Base-by-base conservation (phyloP, 2,888 invertebrate species). In the Ormyrus pomaceus region DNA sequence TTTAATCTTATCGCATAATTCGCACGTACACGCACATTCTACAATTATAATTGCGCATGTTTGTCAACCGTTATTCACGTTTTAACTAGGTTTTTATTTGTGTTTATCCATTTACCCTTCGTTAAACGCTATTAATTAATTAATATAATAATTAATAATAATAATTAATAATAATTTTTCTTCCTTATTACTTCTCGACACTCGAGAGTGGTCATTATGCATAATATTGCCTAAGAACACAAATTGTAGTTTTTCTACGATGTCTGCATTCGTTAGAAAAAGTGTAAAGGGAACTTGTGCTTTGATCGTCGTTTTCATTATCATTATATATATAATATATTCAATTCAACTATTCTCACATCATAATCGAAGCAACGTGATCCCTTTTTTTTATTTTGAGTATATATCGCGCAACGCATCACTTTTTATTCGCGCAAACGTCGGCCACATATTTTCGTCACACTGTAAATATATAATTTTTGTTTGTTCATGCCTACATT, bases 201-300 rank as follows among this genome's bases (percentile, higher is more conserved):
- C 9, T 70, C 75, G 78, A 72, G 50, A 72, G 48, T 75, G 70
- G 70, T 79, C 79, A 70, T 82, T 77, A 79, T 82, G 71, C 76
- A 65, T 79, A 81, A 82, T 82, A 82, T 82, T 80, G 81, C 80
- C 80, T 83, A 83, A 79, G 79, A 83, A 82, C 82, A 80, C 81
- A 83, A 83, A 82, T 81, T 81, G 81, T 82, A 81, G 72, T 82
- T 83, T 78, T 82, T 78, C 77, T 80, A 71, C 79, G 58, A 82
- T 79, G 77, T 81, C 74, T 81, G 82, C 80, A 84, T 85, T 75
- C 73, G 83, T 86, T 86, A 86, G 86, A 86, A 87, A 86, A 87
- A 84, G 80, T 83, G 84, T 84, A 84, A 86, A 85, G 84, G 85
- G 84, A 86, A 85, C 82, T 82, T 84, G 82, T 87, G 83, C 84